Evolutionary conservation across 2,797 vertebrate species (phyloP).

Genomic region (Melanotaenia nigrans): DNA sequence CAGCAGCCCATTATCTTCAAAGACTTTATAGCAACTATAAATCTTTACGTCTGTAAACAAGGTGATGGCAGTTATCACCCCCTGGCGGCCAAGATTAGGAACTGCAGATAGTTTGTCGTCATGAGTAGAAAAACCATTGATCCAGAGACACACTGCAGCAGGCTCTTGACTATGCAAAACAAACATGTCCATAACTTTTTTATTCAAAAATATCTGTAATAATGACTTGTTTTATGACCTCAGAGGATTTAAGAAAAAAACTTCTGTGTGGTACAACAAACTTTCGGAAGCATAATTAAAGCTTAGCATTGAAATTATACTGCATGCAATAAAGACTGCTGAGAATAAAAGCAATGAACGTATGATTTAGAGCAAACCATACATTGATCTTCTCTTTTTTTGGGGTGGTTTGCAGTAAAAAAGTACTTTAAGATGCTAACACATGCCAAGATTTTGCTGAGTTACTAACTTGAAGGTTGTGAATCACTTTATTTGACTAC

Average conservation of each 20-base stretch:
- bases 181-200: constrained; percentile 5
- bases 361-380: constrained; percentile 3
- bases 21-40: constrained; percentile 44
- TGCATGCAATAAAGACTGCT: background rate
- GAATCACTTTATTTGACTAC: constrained; percentile 16
- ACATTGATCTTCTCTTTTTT: constrained; percentile 8
- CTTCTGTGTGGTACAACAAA: constrained; percentile 2
- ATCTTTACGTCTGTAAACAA: constrained; percentile 38
- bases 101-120: constrained; percentile 24
- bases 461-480: constrained; percentile 8
- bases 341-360: background rate
- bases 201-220: background rate
- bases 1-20: constrained; percentile 17
- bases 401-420: background rate
- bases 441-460: constrained; percentile 9
- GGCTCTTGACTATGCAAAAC: constrained; percentile 15
- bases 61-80: constrained; percentile 60
- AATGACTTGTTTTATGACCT: constrained; percentile 4
- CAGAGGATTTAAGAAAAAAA: background rate
- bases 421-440: background rate
- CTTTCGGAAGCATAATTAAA: constrained; percentile 32
- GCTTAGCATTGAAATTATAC: constrained; percentile 18
- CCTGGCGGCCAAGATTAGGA: constrained; percentile 58
- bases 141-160: background rate
- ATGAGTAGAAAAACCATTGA: constrained; percentile 1